phyloP scores from a whole-genome alignment of 1,140 invertebrate species.

The Penaeus indicus region DNA sequence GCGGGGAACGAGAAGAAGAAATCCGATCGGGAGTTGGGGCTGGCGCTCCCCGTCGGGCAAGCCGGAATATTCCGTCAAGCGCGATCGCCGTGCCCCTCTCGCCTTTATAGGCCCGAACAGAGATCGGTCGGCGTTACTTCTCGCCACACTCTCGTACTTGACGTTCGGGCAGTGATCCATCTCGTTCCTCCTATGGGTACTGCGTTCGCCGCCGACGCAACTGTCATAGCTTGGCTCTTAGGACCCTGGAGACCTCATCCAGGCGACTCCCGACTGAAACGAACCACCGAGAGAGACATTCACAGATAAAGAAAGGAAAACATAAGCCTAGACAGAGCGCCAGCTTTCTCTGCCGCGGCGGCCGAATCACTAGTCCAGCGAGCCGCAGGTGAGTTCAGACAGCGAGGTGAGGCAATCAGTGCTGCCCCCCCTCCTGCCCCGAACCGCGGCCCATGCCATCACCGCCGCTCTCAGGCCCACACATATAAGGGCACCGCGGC shows the following conservation, averaged over 20 bases:
- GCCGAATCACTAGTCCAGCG: not conserved
- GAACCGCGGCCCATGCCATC: not conserved
- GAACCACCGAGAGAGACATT: constrained; percentile 37
- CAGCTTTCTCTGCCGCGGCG: not conserved
- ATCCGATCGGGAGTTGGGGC: no score
- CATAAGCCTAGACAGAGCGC: not conserved
- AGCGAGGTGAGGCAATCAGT: not conserved
- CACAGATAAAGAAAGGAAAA: not conserved
- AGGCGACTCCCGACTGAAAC: constrained; percentile 10
- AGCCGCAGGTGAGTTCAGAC: not conserved
- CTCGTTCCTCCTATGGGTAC: constrained; percentile 36
- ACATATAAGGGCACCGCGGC: constrained; percentile 6
- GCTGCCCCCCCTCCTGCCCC: not conserved
- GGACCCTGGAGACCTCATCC: constrained; percentile 34
- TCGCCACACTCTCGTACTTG: not conserved
- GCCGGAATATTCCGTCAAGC: no score
- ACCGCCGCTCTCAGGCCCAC: not conserved
- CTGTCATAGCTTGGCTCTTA: not conserved
- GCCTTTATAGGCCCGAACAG: not conserved
- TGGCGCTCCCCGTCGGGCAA: no score
- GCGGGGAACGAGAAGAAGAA: no score
- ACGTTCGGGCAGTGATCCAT: not conserved
- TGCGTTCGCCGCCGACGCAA: constrained; percentile 3
- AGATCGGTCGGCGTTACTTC: not conserved
- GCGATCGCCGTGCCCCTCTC: no score